A percentile compares a stretch with the other conserved stretches of the same genome.
phyloP scores from a whole-genome alignment of 2,113 vertebrate genomes.

The Romanogobio albipinnatus region DNA sequence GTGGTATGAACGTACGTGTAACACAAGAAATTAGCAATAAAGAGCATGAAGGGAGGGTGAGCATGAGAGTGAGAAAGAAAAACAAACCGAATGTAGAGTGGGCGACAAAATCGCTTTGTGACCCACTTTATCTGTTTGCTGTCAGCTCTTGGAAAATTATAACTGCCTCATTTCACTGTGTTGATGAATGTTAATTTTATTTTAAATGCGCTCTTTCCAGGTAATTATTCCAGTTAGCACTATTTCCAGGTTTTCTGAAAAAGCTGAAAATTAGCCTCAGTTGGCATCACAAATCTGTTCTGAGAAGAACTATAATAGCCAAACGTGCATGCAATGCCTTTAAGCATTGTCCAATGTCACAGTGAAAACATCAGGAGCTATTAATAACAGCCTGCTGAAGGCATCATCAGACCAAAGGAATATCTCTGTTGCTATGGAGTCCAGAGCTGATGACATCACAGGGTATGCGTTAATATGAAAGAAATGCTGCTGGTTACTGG shows the following conservation, averaged over 20 bases:
- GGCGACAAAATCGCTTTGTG: constrained; percentile 10
- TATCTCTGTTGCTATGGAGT: constrained; percentile 77
- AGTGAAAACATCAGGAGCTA: constrained; percentile 68
- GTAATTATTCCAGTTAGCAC: neutral
- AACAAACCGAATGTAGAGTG: neutral
- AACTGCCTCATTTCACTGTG: constrained; percentile 1
- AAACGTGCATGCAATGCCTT: neutral
- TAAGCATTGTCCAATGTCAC: constrained; percentile 46
- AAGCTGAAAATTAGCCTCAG: neutral
- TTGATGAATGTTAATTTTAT: constrained; percentile 10
- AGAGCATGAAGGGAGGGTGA: neutral
- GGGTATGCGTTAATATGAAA: constrained; percentile 58
- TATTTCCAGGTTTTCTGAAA: neutral
- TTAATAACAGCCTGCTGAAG: constrained; percentile 68
- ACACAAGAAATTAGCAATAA: neutral
- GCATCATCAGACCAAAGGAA: constrained; percentile 59
- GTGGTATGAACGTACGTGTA: neutral
- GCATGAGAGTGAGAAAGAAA: neutral
- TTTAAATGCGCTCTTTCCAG: neutral
- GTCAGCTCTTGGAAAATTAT: constrained; percentile 12
- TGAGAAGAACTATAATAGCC: constrained; percentile 22
- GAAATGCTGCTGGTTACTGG: constrained; percentile 53
- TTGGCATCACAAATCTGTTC: neutral
- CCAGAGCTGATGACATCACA: constrained; percentile 73
- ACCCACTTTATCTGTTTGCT: constrained; percentile 25